Evolutionary conservation across 2,113 vertebrate species (phyloP), one percentile per base, ranked within the genome.

Genomic region (Syngnathoides biaculeatus): DNA sequence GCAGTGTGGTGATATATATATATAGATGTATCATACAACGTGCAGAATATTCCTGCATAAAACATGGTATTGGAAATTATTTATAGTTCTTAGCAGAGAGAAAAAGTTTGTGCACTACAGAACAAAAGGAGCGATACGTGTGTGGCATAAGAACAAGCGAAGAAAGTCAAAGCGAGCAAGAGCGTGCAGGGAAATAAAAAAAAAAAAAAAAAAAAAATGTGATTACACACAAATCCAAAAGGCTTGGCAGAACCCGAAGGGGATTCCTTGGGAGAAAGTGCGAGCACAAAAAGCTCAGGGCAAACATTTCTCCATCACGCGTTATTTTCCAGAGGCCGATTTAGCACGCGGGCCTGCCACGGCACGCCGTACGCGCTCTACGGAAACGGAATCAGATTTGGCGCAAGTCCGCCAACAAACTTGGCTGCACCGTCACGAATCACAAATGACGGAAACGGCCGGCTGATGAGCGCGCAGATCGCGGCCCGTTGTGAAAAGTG

Each of bases 401-500:
- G 63, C 63, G 50, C 52, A 69, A 71, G 70, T 35, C 43, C 0
- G 35, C 59, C 47, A 43, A 50, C 2, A 47, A 55, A 24, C 59
- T 57, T 42, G 52, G 72, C 42, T 27, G 24, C 77, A 70, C 50
- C 71, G 72, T 81, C 76, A 82, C 60, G 67, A 72, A 60, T 67
- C 68, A 75, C 60, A 68, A 72, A 60, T 67, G 67, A 75, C 79
- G 53, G 35, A 72, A 12, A n/a, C 27, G 11, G 10, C 24, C 14
- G 55, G 12, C 42, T 62, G 65, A 74, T 57, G 59, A 35, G 50
- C 35, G 59, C 43, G 60, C 47, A 61, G 53, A 71, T 64, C 42
- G 68, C 64, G 75, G 69, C 43, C 66, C 67, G 53, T 69, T 39
- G 61, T 71, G 70, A 74, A 76, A 79, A 79, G 70, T 65, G n/a